A percentile compares a stretch with the other conserved stretches of the same genome.
These are phyloP conservation scores for Anodontia alba DNA, from an alignment of 2,888 invertebrate genomes.

Conservation along the genomic window DNA sequence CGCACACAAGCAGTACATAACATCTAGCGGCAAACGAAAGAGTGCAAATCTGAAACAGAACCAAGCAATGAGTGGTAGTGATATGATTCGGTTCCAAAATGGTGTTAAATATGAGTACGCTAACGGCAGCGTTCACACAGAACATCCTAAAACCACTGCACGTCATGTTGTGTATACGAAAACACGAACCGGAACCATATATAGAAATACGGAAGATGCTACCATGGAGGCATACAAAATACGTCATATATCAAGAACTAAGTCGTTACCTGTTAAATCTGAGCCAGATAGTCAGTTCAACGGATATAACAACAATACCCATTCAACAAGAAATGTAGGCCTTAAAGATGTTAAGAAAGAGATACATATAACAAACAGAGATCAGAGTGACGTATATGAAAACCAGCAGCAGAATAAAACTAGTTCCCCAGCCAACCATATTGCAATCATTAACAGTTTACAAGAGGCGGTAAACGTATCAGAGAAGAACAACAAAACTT, in stretches of 20 bases:
- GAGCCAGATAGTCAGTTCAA: neutral
- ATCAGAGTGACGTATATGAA: too few species aligned
- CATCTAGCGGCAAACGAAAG: neutral
- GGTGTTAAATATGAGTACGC: neutral
- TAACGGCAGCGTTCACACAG: neutral
- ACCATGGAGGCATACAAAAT: neutral
- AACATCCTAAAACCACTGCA: neutral
- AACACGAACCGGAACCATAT: neutral
- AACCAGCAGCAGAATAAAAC: too few species aligned
- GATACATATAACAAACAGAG: too few species aligned
- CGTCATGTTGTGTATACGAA: neutral
- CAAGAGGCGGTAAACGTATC: too few species aligned
- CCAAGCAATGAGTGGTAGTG: neutral
- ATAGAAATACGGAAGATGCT: neutral
- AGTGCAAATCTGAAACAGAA: neutral
- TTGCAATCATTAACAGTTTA: neutral
- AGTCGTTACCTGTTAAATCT: neutral
- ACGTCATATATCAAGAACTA: neutral
- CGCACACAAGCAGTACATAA: neutral
- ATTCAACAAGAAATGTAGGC: neutral
- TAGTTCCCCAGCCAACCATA: neutral
- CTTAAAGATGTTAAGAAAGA: neutral
- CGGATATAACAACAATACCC: neutral
- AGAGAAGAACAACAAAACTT: too few species aligned
- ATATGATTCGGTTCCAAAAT: neutral